Conservation (phyloP, 2,797 vertebrate species). For the Jordanella pulchra region DNA sequence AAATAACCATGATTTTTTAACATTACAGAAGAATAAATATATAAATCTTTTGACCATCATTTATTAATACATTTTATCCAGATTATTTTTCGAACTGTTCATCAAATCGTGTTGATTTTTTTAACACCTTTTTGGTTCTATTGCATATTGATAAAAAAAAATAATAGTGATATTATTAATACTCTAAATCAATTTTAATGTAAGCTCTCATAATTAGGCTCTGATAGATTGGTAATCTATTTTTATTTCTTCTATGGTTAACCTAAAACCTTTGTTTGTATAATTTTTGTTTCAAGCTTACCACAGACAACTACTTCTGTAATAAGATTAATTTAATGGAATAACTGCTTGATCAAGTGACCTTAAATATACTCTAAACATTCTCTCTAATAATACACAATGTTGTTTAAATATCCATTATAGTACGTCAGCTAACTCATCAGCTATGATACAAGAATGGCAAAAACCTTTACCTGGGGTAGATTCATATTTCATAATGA, state of each 20-base stretch:
- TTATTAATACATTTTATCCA: not conserved
- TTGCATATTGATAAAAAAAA: not conserved
- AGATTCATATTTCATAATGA: no score
- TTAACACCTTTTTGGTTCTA: not conserved
- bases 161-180: no score
- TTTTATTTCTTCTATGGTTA: not conserved
- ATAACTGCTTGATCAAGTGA: not conserved
- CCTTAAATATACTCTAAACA: not conserved
- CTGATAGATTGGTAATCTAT: not conserved
- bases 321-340: not conserved
- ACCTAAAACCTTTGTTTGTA: not conserved
- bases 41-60: not conserved
- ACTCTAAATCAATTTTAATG: not conserved
- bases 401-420: no score
- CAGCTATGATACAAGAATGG: no score
- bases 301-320: not conserved
- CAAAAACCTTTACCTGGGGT: no score
- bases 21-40: not conserved
- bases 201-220: not conserved
- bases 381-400: not conserved
- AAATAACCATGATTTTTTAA: not conserved
- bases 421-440: no score
- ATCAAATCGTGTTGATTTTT: not conserved
- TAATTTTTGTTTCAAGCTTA: not conserved
- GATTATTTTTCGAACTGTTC: not conserved